Conservation (phyloP, 2,797 vertebrate species). For the Pampus argenteus region DNA sequence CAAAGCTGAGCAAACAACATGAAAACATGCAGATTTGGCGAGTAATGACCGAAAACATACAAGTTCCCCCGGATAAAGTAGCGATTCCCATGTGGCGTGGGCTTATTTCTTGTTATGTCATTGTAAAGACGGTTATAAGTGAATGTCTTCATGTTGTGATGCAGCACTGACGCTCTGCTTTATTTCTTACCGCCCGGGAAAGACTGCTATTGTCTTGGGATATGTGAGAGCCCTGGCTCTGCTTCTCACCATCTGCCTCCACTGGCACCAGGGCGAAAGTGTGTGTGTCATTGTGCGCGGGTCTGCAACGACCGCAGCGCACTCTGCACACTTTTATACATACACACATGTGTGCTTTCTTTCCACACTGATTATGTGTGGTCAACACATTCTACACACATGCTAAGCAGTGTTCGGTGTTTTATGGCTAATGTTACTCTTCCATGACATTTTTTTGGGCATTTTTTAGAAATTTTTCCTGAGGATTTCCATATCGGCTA, state of each 20-base stretch:
- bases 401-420: slow-evolving; percentile 14
- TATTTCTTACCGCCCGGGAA: slow-evolving; percentile 63
- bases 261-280: slow-evolving; percentile 75
- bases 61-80: background rate
- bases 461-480: slow-evolving; percentile 37
- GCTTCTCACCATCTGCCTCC: slow-evolving; percentile 86
- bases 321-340: slow-evolving; percentile 12
- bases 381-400: slow-evolving; percentile 35
- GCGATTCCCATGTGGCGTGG: slow-evolving; percentile 1
- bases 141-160: slow-evolving; percentile 60
- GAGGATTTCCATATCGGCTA: slow-evolving; percentile 48
- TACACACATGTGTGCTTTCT: slow-evolving; percentile 39
- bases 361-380: slow-evolving; percentile 10
- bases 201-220: slow-evolving; percentile 81
- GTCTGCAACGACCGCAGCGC: slow-evolving; percentile 43
- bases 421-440: slow-evolving; percentile 14
- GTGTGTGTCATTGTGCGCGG: slow-evolving; percentile 65
- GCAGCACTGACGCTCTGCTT: slow-evolving; percentile 58
- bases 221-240: slow-evolving; percentile 79
- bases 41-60: background rate
- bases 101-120: slow-evolving; percentile 45
- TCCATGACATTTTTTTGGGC: slow-evolving; percentile 14
- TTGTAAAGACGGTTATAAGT: slow-evolving; percentile 26
- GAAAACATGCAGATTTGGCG: background rate
- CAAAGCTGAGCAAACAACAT: background rate